Conservation (phyloP, 2,888 invertebrate species). For the Amaurobius ferox region DNA sequence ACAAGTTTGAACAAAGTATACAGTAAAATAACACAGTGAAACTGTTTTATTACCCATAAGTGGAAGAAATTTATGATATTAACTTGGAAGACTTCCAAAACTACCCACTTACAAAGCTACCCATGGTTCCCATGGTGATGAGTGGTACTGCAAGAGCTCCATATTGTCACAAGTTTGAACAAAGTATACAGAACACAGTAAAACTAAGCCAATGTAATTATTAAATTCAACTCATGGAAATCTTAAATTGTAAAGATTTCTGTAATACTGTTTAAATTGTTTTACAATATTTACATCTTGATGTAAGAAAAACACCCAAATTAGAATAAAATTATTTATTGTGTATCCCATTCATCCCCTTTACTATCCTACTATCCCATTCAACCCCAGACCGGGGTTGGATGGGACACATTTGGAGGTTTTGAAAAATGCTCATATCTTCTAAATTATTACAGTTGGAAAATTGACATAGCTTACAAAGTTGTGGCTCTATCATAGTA, state of each 20-base stretch:
- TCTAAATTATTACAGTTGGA: too few relatives aligned
- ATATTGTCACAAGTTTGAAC: not conserved
- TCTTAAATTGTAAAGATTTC: not conserved
- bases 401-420: not conserved
- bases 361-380: not conserved
- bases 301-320: not conserved
- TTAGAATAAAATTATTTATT: not conserved
- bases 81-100: not conserved
- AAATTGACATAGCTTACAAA: not conserved
- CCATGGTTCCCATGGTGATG: not conserved
- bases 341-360: too few relatives aligned
- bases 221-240: too few relatives aligned
- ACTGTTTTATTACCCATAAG: not conserved
- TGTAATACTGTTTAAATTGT: too few relatives aligned
- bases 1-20: not conserved
- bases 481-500: not conserved
- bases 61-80: not conserved
- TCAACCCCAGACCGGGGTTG: not conserved
- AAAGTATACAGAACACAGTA: not conserved
- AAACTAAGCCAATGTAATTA: not conserved
- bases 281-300: not conserved
- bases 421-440: not conserved
- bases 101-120: not conserved
- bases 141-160: not conserved
- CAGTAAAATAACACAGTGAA: too few relatives aligned